phyloP scores from a whole-genome alignment of 2,888 invertebrate species.

The Papilio gigon region DNA sequence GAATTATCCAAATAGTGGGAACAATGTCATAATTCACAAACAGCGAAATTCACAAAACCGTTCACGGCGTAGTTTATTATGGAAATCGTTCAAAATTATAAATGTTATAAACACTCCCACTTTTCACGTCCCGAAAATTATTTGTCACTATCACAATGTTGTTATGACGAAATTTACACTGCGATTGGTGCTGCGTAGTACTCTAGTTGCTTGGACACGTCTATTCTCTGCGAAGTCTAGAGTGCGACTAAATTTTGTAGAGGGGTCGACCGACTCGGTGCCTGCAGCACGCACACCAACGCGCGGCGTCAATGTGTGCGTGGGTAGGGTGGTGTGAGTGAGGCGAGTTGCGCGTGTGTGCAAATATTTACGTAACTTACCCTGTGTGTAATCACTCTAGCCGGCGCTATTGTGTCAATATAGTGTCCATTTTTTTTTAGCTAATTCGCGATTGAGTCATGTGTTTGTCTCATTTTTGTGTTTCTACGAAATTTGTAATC shows the following conservation, averaged over 20 bases:
- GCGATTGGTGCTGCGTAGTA: slow-evolving; percentile 63
- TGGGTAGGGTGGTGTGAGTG: slow-evolving; percentile 58
- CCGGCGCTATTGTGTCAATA: slow-evolving; percentile 73
- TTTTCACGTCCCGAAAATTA: slow-evolving; percentile 72
- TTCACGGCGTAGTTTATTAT: slow-evolving; percentile 63
- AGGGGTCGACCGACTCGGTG: slow-evolving; percentile 76
- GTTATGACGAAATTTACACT: slow-evolving; percentile 80
- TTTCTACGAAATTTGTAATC: slow-evolving; percentile 60
- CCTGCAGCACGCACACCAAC: slow-evolving; percentile 67
- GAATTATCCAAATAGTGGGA: slow-evolving; percentile 80
- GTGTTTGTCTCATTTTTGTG: slow-evolving; percentile 65
- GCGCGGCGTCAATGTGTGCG: slow-evolving; percentile 45
- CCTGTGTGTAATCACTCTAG: slow-evolving; percentile 72
- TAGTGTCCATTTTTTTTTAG: slow-evolving; percentile 73
- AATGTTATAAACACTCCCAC: slow-evolving; percentile 72
- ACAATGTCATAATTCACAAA: slow-evolving; percentile 76
- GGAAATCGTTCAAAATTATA: slow-evolving; percentile 57
- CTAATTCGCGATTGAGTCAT: slow-evolving; percentile 78
- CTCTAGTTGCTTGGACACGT: slow-evolving; percentile 66
- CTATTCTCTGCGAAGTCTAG: slow-evolving; percentile 65
- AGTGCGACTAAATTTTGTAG: slow-evolving; percentile 79
- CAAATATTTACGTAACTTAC: slow-evolving; percentile 75
- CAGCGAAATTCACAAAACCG: slow-evolving; percentile 58
- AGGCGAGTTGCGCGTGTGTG: slow-evolving; percentile 47
- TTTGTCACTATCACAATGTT: slow-evolving; percentile 78